phyloP scores from a whole-genome alignment of 2,888 invertebrate species.

The Augochlorella aurata region DNA sequence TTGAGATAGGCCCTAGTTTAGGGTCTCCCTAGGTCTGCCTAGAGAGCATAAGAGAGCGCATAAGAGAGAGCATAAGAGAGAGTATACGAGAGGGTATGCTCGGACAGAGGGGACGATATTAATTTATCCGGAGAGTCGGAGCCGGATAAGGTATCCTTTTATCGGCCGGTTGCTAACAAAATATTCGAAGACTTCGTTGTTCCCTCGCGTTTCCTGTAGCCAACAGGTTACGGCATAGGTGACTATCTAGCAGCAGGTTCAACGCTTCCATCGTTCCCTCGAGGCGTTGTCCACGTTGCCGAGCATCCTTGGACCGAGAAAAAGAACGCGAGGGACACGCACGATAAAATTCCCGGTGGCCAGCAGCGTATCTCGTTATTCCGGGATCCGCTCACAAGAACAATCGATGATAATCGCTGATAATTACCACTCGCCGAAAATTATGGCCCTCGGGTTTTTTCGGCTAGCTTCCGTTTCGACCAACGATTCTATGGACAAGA shows the following conservation, averaged over 20 bases:
- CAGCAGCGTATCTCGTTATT: conserved; percentile 44
- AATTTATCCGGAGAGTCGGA: background rate
- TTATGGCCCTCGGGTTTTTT: background rate
- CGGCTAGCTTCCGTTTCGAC: background rate
- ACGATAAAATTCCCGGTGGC: conserved; percentile 50
- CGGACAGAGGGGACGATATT: background rate
- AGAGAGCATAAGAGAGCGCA: too few species aligned
- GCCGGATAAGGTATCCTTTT: background rate
- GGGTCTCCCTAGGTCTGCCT: background rate
- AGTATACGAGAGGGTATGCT: background rate
- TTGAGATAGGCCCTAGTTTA: conserved; percentile 4
- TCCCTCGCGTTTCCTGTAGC: conserved; percentile 19
- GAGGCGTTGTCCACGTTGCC: conserved; percentile 51
- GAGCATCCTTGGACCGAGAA: conserved; percentile 33
- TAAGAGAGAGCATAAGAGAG: too few species aligned
- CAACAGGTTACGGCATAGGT: background rate
- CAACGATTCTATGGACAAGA: conserved; percentile 13
- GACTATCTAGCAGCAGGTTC: conserved; percentile 34
- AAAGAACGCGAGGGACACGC: conserved; percentile 9
- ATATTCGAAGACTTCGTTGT: conserved; percentile 8
- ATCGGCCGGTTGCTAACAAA: background rate
- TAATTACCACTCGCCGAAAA: conserved; percentile 37
- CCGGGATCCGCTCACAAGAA: conserved; percentile 45
- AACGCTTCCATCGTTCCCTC: conserved; percentile 44
- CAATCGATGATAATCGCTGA: conserved; percentile 58